These are phyloP conservation scores for Strigops habroptila DNA, from an alignment of 2,113 vertebrate genomes.

Conservation along the genomic window DNA sequence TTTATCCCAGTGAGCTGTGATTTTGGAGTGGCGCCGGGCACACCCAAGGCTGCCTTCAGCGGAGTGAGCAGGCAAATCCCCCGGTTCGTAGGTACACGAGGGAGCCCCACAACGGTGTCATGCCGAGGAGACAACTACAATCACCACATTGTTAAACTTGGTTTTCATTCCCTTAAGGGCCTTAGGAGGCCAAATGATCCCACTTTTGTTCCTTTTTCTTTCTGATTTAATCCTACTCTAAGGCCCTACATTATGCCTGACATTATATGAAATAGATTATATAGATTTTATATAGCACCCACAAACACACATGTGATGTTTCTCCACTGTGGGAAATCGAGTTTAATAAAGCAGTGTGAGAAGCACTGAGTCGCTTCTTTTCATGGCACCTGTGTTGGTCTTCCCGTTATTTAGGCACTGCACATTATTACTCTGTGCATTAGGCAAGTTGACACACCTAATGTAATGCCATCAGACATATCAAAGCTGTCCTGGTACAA, in stretches of 20 bases:
- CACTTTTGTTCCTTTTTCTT: neutral
- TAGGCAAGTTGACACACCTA: constrained; percentile 8
- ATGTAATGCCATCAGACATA: neutral
- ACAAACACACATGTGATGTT: neutral
- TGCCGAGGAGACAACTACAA: neutral
- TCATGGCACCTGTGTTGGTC: neutral
- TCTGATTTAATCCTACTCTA: neutral
- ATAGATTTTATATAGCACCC: neutral
- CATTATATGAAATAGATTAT: neutral
- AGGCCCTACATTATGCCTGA: neutral
- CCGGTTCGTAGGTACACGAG: accelerated
- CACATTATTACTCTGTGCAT: neutral
- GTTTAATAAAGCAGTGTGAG: neutral
- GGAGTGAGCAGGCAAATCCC: neutral
- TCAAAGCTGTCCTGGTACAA: neutral
- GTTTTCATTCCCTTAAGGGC: neutral
- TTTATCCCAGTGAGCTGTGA: constrained; percentile 1
- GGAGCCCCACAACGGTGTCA: neutral
- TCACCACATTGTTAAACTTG: neutral
- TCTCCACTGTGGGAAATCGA: neutral
- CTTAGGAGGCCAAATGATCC: constrained; percentile 23
- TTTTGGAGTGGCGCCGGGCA: neutral
- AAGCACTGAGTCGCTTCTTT: neutral
- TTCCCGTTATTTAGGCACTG: neutral
- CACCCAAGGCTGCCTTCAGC: neutral